Evolutionary conservation across 2,113 vertebrate species (phyloP), one percentile per base, ranked within the genome.

Genomic region (Pimephales promelas): DNA sequence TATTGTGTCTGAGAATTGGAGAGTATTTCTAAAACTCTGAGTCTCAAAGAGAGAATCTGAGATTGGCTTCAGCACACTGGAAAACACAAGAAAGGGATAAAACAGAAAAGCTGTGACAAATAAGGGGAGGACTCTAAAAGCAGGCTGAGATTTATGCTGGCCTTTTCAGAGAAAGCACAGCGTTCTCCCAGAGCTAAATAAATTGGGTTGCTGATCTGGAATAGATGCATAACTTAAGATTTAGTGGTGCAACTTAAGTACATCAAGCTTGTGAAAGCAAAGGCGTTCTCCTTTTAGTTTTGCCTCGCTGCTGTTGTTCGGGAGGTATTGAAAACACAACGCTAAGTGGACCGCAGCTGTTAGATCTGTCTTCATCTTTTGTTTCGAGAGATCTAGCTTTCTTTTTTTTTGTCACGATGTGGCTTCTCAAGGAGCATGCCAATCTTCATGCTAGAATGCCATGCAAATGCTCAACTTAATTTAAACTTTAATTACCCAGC

Each of bases 141-240:
- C 87, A 90, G 90, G 88, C 90, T 87, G 86, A 93, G 93, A 95
- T 94, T 94, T 93, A 94, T 92, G 88, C 83, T 80, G 64, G 88
- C 91, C 90, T 91, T 91, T 93, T 93, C 90, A 89, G 88, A 85
- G 90, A 86, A 92, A 78, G 85, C 82, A 89, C 89, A 88, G 88
- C 86, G 91, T 92, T 94, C 92, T 92, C 91, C 84, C 85, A 74
- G 85, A 61, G 84, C 86, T 83, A 89, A 90, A 92, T 94, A 93
- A 94, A 94, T 94, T 77, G 86, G 83, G 80, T 86, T 84, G 89
- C 88, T 83, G 81, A 90, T 91, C 88, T 89, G 85, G 87, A 89
- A 89, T 74, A 66, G 81, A 82, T 88, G 85, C 91, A 91, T 93
- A 92, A 93, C 90, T 93, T 91, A 91, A 88, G 86, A 83, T 90